Conservation (phyloP, 2,888 invertebrate genomes). For the Anaspis maculata region DNA sequence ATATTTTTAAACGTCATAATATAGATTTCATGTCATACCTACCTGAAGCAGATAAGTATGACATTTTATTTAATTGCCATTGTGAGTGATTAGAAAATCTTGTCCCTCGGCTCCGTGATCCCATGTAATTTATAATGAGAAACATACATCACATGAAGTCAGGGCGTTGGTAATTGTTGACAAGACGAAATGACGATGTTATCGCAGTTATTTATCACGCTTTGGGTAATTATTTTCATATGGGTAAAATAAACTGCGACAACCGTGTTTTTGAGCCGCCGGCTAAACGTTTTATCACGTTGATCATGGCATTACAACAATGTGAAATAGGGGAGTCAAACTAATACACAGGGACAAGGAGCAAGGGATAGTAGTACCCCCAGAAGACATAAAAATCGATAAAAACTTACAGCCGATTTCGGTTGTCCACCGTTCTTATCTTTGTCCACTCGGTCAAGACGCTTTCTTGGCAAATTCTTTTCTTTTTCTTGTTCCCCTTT, state of each 20-base stretch:
- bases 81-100: neutral
- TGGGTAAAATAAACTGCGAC: conserved; percentile 18
- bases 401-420: no score
- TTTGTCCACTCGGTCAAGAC: no score
- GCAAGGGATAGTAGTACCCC: no score
- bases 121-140: conserved; percentile 3
- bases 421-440: no score
- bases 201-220: conserved; percentile 22
- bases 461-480: no score
- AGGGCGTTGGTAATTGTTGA: conserved; percentile 11
- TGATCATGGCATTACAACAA: conserved; percentile 8
- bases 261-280: conserved; percentile 21
- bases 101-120: neutral
- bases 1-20: no score
- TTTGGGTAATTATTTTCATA: conserved; percentile 22
- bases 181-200: conserved; percentile 19
- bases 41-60: no score
- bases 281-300: conserved; percentile 23
- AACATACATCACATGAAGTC: neutral
- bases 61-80: no score
- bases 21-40: no score
- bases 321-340: neutral
- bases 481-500: no score
- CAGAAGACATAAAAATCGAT: no score
- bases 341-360: no score